phyloP scores from a whole-genome alignment of 2,113 vertebrate species.

The Melanocharis versteri region DNA sequence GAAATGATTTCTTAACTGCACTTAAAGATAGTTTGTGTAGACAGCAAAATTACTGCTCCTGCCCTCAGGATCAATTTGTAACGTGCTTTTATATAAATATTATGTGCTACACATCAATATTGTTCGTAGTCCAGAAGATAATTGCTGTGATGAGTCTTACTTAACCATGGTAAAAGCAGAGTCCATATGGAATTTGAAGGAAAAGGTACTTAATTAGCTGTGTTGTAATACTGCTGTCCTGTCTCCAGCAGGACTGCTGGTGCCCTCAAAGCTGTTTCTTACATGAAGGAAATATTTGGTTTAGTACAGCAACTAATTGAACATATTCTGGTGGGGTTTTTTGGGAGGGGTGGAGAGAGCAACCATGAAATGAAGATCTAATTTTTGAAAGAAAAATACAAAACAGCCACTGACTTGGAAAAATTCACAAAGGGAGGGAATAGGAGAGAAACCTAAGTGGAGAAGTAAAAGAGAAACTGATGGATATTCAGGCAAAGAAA shows the following conservation, averaged over 20 bases:
- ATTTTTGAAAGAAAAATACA: background rate
- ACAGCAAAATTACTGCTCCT: slow-evolving; percentile 41
- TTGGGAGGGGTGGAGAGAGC: fast-evolving
- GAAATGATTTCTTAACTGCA: slow-evolving; percentile 53
- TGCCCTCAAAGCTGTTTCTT: background rate
- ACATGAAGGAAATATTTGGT: background rate
- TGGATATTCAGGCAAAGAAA: background rate
- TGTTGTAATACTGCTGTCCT: background rate
- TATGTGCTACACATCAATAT: slow-evolving; percentile 15
- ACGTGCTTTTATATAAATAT: slow-evolving; percentile 41
- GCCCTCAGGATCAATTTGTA: slow-evolving; percentile 55
- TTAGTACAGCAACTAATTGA: background rate
- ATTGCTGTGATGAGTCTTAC: slow-evolving; percentile 1
- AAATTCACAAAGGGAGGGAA: background rate
- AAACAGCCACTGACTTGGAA: background rate
- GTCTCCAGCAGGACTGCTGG: background rate
- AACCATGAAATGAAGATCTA: background rate
- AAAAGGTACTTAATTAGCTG: slow-evolving; percentile 23
- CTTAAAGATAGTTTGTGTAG: slow-evolving; percentile 53
- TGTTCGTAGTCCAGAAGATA: slow-evolving; percentile 35
- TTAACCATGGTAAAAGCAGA: slow-evolving; percentile 17
- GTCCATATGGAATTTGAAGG: slow-evolving; percentile 2
- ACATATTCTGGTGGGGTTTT: background rate
- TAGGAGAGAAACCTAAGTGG: background rate
- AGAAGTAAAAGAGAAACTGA: background rate